Conservation (phyloP, 2,113 vertebrate species). For the Callospermophilus lateralis region DNA sequence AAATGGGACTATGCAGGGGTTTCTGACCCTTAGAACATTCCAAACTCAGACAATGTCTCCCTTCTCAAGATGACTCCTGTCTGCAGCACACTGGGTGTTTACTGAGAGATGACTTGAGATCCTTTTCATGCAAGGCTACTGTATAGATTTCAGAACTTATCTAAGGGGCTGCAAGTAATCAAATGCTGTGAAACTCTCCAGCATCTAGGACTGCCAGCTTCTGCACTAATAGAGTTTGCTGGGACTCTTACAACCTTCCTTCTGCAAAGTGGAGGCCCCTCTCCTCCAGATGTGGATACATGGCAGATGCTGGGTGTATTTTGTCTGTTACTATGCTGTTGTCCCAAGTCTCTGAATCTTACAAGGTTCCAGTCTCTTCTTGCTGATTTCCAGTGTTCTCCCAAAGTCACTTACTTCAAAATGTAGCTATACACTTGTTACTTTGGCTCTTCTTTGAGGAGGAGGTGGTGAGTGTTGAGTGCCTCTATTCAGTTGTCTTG, state of each 20-base stretch:
- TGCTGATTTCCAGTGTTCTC: neutral
- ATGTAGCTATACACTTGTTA: neutral
- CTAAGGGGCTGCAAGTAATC: neutral
- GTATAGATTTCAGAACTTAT: neutral
- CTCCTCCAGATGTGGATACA: neutral
- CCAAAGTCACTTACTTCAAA: neutral
- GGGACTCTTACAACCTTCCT: neutral
- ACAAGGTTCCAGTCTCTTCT: neutral
- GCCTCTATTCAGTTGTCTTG: neutral
- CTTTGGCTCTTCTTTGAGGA: neutral
- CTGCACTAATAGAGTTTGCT: neutral
- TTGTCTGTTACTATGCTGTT: neutral
- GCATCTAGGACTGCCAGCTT: neutral
- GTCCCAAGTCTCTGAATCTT: neutral
- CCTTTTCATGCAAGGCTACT: neutral
- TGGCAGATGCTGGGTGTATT: neutral
- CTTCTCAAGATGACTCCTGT: neutral
- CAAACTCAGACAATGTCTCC: neutral
- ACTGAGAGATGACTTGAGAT: neutral
- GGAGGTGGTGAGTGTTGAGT: neutral
- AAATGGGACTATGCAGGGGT: neutral
- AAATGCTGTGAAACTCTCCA: neutral
- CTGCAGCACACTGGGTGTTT: neutral
- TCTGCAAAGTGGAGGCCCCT: neutral
- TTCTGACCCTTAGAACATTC: neutral